Conservation (phyloP, 2,113 vertebrate genomes). For the Serinus canaria region DNA sequence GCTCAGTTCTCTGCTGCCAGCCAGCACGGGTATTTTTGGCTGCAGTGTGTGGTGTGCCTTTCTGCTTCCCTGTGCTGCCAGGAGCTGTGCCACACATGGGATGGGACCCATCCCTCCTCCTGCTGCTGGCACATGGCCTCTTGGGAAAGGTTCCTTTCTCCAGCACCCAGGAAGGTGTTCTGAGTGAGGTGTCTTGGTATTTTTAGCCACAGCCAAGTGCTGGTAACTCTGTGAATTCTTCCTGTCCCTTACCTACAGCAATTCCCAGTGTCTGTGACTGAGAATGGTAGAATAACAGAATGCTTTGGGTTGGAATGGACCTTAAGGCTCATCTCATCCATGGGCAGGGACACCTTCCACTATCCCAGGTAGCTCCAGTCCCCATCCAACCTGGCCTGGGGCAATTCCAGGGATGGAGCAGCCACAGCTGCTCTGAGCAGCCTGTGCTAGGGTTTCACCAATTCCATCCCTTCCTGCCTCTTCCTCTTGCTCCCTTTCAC, state of each 20-base stretch:
- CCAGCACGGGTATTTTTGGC: neutral
- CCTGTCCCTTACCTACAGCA: neutral
- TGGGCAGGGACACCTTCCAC: neutral
- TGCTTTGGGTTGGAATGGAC: neutral
- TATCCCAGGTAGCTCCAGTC: neutral
- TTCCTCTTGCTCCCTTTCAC: neutral
- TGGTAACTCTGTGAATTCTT: neutral
- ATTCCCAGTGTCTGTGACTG: fast-evolving
- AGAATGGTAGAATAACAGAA: neutral
- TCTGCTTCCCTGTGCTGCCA: neutral
- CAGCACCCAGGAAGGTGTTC: neutral
- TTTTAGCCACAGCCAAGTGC: neutral
- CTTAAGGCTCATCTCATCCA: neutral
- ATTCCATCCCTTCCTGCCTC: neutral
- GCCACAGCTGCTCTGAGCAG: neutral
- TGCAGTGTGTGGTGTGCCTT: neutral
- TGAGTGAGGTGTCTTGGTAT: neutral
- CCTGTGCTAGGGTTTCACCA: neutral
- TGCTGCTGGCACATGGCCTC: fast-evolving
- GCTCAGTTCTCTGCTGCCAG: neutral
- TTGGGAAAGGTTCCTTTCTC: neutral
- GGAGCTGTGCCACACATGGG: fast-evolving
- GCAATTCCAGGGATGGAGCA: neutral
- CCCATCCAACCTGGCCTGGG: fast-evolving
- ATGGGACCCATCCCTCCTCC: neutral